phyloP scores from a whole-genome alignment of 2,113 vertebrate species.

The Perognathus longimembris region DNA sequence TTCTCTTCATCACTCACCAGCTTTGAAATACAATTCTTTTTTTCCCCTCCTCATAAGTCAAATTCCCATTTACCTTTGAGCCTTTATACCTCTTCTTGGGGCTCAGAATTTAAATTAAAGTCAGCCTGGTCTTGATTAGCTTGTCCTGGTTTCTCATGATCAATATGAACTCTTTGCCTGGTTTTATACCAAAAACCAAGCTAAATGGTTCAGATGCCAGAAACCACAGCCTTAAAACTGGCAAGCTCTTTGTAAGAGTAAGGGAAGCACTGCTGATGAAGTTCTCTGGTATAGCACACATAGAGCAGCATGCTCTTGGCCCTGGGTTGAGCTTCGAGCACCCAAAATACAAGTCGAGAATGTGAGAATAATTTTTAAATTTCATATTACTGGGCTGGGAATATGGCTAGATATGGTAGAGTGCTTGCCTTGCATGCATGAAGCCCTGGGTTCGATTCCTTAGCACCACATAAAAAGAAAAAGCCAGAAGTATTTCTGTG shows the following conservation, averaged over 20 bases:
- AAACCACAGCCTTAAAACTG: neutral
- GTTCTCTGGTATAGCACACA: neutral
- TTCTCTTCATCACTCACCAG: neutral
- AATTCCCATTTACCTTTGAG: neutral
- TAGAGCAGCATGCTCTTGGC: neutral
- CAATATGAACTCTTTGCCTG: neutral
- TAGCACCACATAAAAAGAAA: no score
- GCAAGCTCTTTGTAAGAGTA: neutral
- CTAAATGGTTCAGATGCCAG: neutral
- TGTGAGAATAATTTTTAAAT: slow-evolving; percentile 16
- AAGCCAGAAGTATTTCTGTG: no score
- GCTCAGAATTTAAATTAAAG: neutral
- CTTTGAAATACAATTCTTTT: neutral
- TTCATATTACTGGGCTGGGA: no score
- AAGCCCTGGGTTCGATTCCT: no score
- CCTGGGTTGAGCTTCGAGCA: neutral
- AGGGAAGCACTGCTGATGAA: neutral
- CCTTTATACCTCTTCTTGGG: neutral
- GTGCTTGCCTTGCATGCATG: no score
- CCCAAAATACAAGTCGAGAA: neutral
- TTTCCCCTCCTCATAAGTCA: neutral
- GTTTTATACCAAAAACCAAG: neutral
- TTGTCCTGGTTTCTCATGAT: neutral
- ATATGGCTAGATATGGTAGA: no score
- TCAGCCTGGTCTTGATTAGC: neutral